Evolutionary conservation across 2,888 invertebrate genomes (phyloP).

Genomic region (Anarsia innoxiella): DNA sequence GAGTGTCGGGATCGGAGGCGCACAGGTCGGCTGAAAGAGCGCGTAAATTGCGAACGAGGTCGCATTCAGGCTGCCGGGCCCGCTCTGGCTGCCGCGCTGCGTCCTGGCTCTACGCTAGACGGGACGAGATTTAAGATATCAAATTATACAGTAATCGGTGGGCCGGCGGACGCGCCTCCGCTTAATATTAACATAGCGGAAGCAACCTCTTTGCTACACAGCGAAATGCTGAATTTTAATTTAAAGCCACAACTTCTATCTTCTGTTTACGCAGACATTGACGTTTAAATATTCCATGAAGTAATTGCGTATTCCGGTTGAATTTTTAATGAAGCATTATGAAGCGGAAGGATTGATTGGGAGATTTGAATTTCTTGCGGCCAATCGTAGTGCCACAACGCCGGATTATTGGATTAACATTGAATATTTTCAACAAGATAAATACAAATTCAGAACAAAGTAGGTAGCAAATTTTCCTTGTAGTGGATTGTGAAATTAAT

Average conservation of each 20-base stretch:
- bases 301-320: slow-evolving; percentile 61
- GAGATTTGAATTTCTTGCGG: slow-evolving; percentile 65
- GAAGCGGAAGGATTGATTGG: slow-evolving; percentile 62
- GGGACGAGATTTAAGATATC: slow-evolving; percentile 63
- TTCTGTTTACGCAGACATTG: slow-evolving; percentile 59
- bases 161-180: slow-evolving; percentile 39
- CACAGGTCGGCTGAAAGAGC: slow-evolving; percentile 50
- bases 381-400: slow-evolving; percentile 45
- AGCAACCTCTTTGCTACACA: slow-evolving; percentile 51
- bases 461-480: no score
- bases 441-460: slow-evolving; percentile 7
- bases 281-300: slow-evolving; percentile 66
- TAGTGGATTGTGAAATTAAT: no score
- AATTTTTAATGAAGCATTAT: slow-evolving; percentile 69
- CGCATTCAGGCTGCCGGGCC: slow-evolving; percentile 61
- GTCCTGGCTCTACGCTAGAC: slow-evolving; percentile 44
- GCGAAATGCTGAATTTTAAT: slow-evolving; percentile 59
- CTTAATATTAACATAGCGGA: slow-evolving; percentile 65
- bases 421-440: slow-evolving; percentile 48
- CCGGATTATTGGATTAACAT: slow-evolving; percentile 55
- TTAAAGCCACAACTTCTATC: slow-evolving; percentile 52
- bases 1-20: slow-evolving; percentile 28
- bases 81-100: slow-evolving; percentile 52
- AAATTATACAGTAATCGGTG: slow-evolving; percentile 66
- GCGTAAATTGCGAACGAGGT: slow-evolving; percentile 61